Conservation (phyloP, 2,797 vertebrate genomes). For the Myotis vivesi region DNA sequence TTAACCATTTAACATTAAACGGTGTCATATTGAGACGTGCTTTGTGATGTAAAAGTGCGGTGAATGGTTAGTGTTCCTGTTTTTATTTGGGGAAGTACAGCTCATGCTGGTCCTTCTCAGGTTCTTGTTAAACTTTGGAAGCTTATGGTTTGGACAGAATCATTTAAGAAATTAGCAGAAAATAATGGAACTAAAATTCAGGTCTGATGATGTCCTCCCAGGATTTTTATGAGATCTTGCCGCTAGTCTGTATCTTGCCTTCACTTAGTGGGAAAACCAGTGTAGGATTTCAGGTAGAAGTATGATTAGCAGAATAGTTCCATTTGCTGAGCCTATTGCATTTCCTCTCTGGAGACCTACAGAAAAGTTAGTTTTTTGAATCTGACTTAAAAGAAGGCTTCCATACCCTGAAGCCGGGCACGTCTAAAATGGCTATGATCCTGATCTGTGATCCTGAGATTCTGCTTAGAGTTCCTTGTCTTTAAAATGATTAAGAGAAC, state of each 20-base stretch:
- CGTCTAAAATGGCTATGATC: neutral
- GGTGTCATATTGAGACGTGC: neutral
- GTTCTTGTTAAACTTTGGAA: neutral
- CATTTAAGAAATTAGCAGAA: constrained; percentile 1
- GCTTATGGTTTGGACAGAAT: constrained; percentile 13
- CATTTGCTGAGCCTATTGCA: neutral
- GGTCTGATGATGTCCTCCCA: neutral
- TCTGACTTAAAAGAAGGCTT: neutral
- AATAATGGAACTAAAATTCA: neutral
- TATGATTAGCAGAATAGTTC: neutral
- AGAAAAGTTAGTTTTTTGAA: neutral
- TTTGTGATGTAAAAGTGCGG: neutral
- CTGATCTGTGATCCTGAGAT: neutral
- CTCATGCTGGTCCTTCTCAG: neutral
- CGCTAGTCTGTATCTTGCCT: neutral
- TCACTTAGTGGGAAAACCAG: neutral
- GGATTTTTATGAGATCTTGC: neutral
- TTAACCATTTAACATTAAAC: neutral
- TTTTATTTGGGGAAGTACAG: neutral
- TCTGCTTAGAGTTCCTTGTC: neutral
- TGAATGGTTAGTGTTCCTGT: neutral
- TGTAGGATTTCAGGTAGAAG: constrained; percentile 9
- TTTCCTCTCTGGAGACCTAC: neutral
- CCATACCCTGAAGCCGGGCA: neutral
- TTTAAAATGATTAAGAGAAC: neutral